Base-by-base conservation (phyloP, 2,888 invertebrate species). In the Caenorhabditis sp. region DNA sequence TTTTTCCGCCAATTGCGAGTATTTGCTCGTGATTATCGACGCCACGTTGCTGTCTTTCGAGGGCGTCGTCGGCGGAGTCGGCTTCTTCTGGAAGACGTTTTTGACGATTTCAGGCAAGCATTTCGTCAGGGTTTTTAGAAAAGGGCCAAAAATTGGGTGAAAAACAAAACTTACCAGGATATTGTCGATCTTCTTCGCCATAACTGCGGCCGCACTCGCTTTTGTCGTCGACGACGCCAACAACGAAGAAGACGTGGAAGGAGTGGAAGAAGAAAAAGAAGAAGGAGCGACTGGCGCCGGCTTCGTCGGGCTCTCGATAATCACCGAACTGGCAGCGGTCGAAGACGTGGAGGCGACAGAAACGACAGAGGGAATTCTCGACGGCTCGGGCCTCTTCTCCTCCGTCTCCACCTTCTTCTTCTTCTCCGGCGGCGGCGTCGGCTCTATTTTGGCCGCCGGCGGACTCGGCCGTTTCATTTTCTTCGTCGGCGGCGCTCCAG, bases 131-230 rank as follows among this genome's bases (percentile, higher is more conserved):
- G n/a, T n/a, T n/a, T n/a, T n/a, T n/a, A n/a, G n/a, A n/a, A n/a
- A n/a, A n/a, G n/a, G n/a, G n/a, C n/a, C n/a, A n/a, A n/a, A n/a
- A n/a, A n/a, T n/a, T n/a, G n/a, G n/a, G n/a, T n/a, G n/a, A n/a
- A n/a, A n/a, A n/a, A n/a, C n/a, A n/a, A n/a, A n/a, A n/a, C n/a
- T n/a, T n/a, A n/a, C n/a, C n/a, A n/a, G n/a, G n/a, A n/a, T 13
- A 4, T 13, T 39, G 39, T 43, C 43, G 20, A 61, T 61, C 48
- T 61, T 46, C 22, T 61, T 61, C 9, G 59, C 59, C 26, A 48
- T 17, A 35, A 48, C 8, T 1, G 59, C 37, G 2, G 48, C 37
- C 2, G 35, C 22, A 35, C 30, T 32, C 20, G 43, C 58, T 35
- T 46, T 46, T 0, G 46, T 61, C 2, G 37, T 15, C 13, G 35